A percentile compares a stretch with the other conserved stretches of the same genome.
phyloP scores from a whole-genome alignment of 2,113 vertebrate species.

The Stegostoma tigrinum region DNA sequence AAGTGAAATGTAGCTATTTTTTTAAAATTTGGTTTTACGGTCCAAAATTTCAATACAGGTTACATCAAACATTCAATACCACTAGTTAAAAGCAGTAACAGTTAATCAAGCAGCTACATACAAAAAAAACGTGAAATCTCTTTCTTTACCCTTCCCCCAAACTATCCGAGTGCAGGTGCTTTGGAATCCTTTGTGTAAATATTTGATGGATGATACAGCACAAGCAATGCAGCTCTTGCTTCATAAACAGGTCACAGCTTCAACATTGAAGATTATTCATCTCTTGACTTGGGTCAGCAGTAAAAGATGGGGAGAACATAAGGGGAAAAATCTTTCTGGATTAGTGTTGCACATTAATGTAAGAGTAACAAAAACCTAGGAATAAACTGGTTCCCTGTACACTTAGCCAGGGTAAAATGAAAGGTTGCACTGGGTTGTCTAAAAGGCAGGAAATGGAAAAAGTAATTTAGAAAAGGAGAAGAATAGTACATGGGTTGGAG shows the following conservation, averaged over 20 bases:
- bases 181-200: background rate
- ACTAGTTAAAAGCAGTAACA: background rate
- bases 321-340: background rate
- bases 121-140: background rate
- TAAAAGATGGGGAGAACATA: background rate
- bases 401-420: background rate
- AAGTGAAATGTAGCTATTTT: background rate
- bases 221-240: background rate
- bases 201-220: background rate
- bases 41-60: background rate
- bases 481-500: background rate
- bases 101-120: background rate
- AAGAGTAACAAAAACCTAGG: background rate
- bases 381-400: background rate
- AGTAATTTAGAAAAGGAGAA: background rate
- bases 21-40: background rate
- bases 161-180: background rate
- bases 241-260: background rate
- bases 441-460: background rate
- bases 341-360: background rate
- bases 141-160: background rate
- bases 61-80: background rate
- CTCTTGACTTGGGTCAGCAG: background rate
- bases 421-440: background rate
- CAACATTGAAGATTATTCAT: background rate